A percentile compares a stretch with the other conserved stretches of the same genome.
Evolutionary conservation across 2,888 invertebrate genomes (phyloP).

Genomic region (Sinohyriopsis cumingii): DNA sequence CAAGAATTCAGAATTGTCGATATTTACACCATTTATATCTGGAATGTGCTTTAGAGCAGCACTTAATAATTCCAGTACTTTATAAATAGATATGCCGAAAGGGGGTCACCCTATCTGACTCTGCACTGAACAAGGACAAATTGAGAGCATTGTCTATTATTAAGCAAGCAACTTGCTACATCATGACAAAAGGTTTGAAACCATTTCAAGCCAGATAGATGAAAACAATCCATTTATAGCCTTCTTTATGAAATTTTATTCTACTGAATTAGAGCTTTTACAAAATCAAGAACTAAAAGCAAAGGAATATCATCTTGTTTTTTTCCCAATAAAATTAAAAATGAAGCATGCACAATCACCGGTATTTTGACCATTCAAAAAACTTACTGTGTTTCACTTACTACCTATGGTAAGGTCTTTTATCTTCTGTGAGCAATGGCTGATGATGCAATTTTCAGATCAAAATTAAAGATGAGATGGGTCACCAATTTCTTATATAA

Average conservation of each 20-base stretch:
- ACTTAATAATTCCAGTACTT: slow-evolving; percentile 4
- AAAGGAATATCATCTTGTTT: no score
- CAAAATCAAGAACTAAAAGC: no score
- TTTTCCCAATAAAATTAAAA: no score
- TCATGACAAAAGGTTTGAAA: slow-evolving; percentile 1
- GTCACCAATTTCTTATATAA: not conserved
- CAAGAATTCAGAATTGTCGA: no score
- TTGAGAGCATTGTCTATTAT: slow-evolving; percentile 8
- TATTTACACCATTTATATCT: no score
- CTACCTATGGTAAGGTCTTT: no score
- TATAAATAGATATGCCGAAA: slow-evolving; percentile 12
- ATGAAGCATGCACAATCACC: no score
- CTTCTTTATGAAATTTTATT: no score
- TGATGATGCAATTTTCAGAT: slow-evolving; percentile 3
- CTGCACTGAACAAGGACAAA: not conserved
- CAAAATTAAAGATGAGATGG: not conserved
- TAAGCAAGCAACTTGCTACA: slow-evolving; percentile 2
- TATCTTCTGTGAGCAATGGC: not conserved
- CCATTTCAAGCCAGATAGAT: not conserved
- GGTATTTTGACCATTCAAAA: no score
- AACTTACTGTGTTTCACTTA: no score
- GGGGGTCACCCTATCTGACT: slow-evolving; percentile 5
- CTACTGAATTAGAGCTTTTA: no score
- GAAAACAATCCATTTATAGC: no score
- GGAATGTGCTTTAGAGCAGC: not conserved